Base-by-base conservation (phyloP, 2,797 vertebrate genomes). In the Eulemur albifrons region DNA sequence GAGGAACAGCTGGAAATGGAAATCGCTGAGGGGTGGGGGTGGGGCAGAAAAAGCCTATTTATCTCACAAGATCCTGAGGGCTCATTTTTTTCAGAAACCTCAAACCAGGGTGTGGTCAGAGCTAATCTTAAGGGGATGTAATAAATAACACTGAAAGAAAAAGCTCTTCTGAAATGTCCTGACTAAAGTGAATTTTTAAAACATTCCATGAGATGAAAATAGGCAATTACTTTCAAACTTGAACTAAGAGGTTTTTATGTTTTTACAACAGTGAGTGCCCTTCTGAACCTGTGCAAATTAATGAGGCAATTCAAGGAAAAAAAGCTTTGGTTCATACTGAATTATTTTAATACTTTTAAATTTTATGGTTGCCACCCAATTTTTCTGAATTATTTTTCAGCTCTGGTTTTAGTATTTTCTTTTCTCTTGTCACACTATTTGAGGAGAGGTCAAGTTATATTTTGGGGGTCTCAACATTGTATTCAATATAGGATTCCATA, bases 341-440 rank as follows among this genome's bases (percentile, higher is more conserved):
- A 76, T 87, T 59, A 25, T 4, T 57, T 7, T 8, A 23, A 80
- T 54, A 52, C 30, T 67, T 85, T 40, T 70, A 48, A n/a, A 88
- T 88, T 92, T 94, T 69, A 82, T n/a, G 12, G 54, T 43, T 67
- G 18, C 14, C 59, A 43, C 8, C 17, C 65, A 70, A 4, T 25
- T 92, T 97, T 88, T 91, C 43, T 89, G 25, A 77, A 65, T 72
- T 89, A 83, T 82, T 88, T 93, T 93, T 89, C 43, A 75, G 45
- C 32, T 32, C 18, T 32, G 4, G 50, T n/a, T 82, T 95, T n/a
- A 25, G 13, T 54, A 81, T 59, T 67, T 61, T 23, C n/a, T 90
- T 90, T 90, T 32, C 40, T 65, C 27, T 61, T 67, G 40, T 45
- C 50, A 76, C 52, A 54, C 4, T 59, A 27, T 81, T 59, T 82